Evolutionary conservation across 35 echinoderm and acorn worm genomes (phyloP).

Genomic region (Diadema setosum): DNA sequence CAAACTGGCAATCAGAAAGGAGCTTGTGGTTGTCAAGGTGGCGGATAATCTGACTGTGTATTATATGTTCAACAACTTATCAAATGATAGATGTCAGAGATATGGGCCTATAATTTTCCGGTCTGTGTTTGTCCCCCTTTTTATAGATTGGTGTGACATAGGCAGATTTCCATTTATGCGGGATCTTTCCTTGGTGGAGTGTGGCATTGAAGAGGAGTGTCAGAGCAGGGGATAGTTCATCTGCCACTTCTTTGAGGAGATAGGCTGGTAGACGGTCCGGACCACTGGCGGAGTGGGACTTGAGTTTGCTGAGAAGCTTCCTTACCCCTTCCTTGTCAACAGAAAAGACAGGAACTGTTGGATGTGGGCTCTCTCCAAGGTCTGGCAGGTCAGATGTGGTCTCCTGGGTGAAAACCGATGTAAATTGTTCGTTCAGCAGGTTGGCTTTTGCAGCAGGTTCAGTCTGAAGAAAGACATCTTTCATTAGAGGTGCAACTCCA

Average conservation of each 20-base stretch:
- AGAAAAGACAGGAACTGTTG: not conserved
- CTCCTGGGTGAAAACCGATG: not conserved
- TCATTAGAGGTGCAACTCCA: not conserved
- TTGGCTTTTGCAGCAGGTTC: not conserved
- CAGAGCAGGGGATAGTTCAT: not conserved
- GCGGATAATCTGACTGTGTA: conserved; percentile 20
- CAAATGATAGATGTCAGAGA: conserved; percentile 32
- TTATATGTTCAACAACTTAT: conserved; percentile 31
- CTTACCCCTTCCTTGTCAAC: not conserved
- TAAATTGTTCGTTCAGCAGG: not conserved
- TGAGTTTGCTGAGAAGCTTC: not conserved
- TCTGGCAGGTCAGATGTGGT: not conserved
- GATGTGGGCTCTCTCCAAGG: not conserved
- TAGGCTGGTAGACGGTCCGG: not conserved
- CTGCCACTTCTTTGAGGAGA: not conserved
- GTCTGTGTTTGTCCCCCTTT: no score
- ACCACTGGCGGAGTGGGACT: not conserved
- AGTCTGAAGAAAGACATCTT: conserved; percentile 7
- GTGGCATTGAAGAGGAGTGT: not conserved
- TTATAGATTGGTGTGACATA: no score
- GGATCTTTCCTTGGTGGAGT: not conserved
- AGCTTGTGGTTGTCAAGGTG: no score
- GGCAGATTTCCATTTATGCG: no score
- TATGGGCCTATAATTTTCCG: no score
- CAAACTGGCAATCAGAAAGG: no score